Evolutionary conservation across 2,888 invertebrate genomes (phyloP).

Genomic region (Achlya flavicornis): DNA sequence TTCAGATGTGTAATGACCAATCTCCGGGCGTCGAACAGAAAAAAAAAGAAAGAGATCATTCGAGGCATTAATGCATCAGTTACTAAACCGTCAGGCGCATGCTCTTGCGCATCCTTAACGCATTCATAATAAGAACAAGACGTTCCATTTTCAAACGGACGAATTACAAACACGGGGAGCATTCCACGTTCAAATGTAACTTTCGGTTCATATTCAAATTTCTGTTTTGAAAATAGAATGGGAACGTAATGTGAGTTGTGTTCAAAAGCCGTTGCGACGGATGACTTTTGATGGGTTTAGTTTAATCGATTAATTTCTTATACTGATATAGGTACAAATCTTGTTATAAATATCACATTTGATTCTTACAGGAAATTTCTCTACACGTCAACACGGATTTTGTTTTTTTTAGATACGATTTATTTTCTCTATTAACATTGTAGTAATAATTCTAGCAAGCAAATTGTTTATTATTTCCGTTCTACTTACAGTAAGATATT

Average conservation of each 20-base stretch:
- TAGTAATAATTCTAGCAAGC: background rate
- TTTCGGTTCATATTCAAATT: slow-evolving; percentile 76
- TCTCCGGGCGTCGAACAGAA: slow-evolving; percentile 74
- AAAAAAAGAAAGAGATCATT: slow-evolving; percentile 71
- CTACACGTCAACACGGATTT: background rate
- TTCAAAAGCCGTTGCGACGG: slow-evolving; percentile 10
- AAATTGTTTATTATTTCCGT: slow-evolving; percentile 13
- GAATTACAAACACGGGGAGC: slow-evolving; percentile 74
- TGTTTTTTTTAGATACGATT: slow-evolving; percentile 2
- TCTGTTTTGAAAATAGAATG: slow-evolving; percentile 67
- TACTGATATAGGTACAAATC: background rate
- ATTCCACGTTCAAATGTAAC: slow-evolving; percentile 62
- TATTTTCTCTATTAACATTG: slow-evolving; percentile 2
- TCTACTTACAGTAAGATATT: slow-evolving; percentile 5
- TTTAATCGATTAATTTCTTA: slow-evolving; percentile 10
- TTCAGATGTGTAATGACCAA: slow-evolving; percentile 83
- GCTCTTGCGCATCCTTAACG: slow-evolving; percentile 80
- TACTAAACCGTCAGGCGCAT: slow-evolving; percentile 81
- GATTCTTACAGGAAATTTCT: background rate
- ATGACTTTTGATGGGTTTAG: slow-evolving; percentile 6
- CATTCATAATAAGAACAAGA: slow-evolving; percentile 80
- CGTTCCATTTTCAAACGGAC: slow-evolving; percentile 74
- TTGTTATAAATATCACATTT: background rate
- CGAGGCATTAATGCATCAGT: slow-evolving; percentile 81
- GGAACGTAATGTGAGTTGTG: slow-evolving; percentile 49